Conservation (phyloP, 2,888 invertebrate species). For the Hartigia nigra region DNA sequence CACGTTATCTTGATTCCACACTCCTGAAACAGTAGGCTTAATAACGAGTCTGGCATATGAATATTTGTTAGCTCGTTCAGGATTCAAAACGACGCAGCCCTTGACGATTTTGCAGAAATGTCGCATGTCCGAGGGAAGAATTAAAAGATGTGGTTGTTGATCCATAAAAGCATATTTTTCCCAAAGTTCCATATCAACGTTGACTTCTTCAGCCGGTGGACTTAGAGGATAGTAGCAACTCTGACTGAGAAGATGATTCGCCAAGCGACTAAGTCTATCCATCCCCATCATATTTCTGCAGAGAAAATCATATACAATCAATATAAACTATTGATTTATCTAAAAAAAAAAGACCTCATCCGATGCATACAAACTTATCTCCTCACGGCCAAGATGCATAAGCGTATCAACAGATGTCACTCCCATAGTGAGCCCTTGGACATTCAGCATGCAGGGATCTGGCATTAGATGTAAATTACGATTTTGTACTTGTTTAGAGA, state of each 20-base stretch:
- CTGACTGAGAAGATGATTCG: constrained; percentile 81
- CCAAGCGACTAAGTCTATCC: constrained; percentile 82
- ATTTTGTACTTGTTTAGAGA: constrained; percentile 67
- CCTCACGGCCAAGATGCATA: constrained; percentile 84
- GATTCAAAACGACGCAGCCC: constrained; percentile 86
- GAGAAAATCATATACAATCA: constrained; percentile 18
- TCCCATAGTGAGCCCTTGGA: constrained; percentile 82
- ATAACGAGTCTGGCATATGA: constrained; percentile 80
- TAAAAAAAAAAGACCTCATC: neutral
- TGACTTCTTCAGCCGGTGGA: constrained; percentile 76
- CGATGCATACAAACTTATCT: constrained; percentile 76
- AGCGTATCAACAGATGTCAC: constrained; percentile 86
- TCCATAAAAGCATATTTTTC: constrained; percentile 78
- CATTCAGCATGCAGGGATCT: constrained; percentile 83
- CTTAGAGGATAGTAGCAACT: constrained; percentile 85
- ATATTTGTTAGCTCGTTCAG: constrained; percentile 83
- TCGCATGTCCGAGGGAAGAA: constrained; percentile 87
- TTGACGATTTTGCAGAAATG: constrained; percentile 83
- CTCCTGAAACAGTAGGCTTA: constrained; percentile 23
- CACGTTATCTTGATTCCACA: constrained; percentile 46
- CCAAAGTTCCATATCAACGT: constrained; percentile 79
- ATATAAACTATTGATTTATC: neutral
- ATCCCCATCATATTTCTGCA: constrained; percentile 64
- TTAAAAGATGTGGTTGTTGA: constrained; percentile 81
- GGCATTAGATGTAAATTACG: constrained; percentile 77